These are phyloP conservation scores for Grallaria varia DNA, from an alignment of 2,113 vertebrate genomes.

Conservation along the genomic window DNA sequence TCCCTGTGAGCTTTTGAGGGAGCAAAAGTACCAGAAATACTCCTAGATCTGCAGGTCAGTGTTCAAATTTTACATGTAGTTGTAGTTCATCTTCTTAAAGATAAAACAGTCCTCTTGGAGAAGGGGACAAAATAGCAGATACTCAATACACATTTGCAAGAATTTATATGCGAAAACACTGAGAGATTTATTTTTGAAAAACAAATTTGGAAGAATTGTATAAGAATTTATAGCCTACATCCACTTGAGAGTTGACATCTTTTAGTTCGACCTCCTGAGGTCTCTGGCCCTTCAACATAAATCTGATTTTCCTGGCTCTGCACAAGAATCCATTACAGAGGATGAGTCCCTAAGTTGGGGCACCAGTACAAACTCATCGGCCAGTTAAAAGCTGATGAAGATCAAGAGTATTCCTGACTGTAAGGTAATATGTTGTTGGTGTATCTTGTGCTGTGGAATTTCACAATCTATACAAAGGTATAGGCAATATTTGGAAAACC, in stretches of 20 bases:
- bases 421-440: background rate
- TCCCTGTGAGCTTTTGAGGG: background rate
- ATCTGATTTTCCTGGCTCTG: background rate
- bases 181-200: background rate
- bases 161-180: background rate
- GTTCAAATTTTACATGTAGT: background rate
- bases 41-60: background rate
- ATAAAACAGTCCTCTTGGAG: background rate
- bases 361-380: background rate
- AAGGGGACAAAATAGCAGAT: background rate
- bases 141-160: accelerated
- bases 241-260: background rate
- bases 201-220: background rate
- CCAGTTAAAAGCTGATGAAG: background rate
- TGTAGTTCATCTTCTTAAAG: background rate
- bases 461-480: background rate
- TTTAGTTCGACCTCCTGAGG: background rate
- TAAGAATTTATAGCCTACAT: background rate
- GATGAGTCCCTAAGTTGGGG: background rate
- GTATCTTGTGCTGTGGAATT: background rate
- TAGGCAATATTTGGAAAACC: background rate
- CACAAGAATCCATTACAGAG: background rate
- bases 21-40: background rate
- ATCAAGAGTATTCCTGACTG: background rate
- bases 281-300: background rate